Base-by-base conservation (phyloP, 2,113 vertebrate genomes). In the Lampris incognitus region DNA sequence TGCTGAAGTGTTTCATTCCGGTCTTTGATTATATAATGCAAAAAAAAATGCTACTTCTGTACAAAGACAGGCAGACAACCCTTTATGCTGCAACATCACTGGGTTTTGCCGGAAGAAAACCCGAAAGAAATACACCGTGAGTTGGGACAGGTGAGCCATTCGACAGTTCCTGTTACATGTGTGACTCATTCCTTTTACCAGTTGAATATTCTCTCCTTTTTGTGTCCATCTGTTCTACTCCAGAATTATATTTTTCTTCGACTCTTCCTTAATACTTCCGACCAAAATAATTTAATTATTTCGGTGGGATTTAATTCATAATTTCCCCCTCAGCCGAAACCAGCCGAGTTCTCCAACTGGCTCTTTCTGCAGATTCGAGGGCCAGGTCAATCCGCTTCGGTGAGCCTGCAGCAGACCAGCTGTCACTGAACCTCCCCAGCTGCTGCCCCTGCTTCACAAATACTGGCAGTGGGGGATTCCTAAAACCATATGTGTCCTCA, bases 321-420 rank as follows among this genome's bases (percentile, higher is more conserved):
- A 78, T 82, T 68, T 63, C 69, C 51, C 38, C 9, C 64, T 61
- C 63, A 69, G 44, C 56, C 13, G 36, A 38, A n/a, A 71, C 73
- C 66, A 4, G 24, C 55, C 66, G 86, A 88, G 81, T 72, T 87
- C 80, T 75, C 63, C 54, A 1, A 41, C 59, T 56, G 82, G 83
- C 66, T 59, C 24, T 36, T 8, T 4, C 58, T 58, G 61, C 39
- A 8, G 69, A 56, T 62, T 2, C 68, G 81, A 56, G 73, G 81
- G 61, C 69, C 62, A 59, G 82, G 52, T 79, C 50, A 46, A 52
- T 82, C 82, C 79, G 86, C 76, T 74, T 62, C 71, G 81, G 64
- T 62, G 76, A 74, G 76, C 82, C 50, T 77, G 74, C 82, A 85
- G 83, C 83, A 76, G 75, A 85, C 83, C 90, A 88, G 86, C 87